Base-by-base conservation (phyloP, 2,888 invertebrate species). In the Cryptocephalus primarius region DNA sequence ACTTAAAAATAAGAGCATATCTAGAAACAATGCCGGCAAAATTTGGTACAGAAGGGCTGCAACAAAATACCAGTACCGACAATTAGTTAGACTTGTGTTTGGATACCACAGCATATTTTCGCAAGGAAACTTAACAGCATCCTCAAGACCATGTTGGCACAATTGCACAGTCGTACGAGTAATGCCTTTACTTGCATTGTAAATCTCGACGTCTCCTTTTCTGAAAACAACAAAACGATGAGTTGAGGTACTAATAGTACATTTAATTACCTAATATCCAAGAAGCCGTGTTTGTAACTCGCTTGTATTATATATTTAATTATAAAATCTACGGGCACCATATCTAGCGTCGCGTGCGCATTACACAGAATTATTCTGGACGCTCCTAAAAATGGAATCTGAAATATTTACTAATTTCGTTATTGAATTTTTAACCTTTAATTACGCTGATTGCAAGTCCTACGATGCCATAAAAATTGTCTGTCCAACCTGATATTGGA, bases 401-500 rank as follows among this genome's bases (percentile, higher is more conserved):
- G 22, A 22, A 22, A 22, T 22, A 22, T 22, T 22, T 2, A 22
- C 22, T 22, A 2, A 22, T 22, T 22, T 22, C 22, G 6, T 22
- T 22, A 2, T 68, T 51, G 87, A 60, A 42, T 22, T 22, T 22
- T 22, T 22, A 22, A 22, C 22, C 22, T 22, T 22, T 22, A 22
- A 22, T 22, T 22, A 6, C 22, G 6, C 22, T 22, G 22, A 22
- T 22, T 22, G 3, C 22, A 22, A 88, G 67, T 0, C 80, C 92
- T 39, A 83, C 82, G 0, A 93, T 91, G 0, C 95, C 95, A 63
- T 94, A 93, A 53, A 88, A 86, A 63, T 91, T 95, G 60, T 95
- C 94, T 9, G 89, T 73, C 93, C 93, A 96, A 0, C 59, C 60
- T 1, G 49, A 39, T 6, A 56, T 32, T 4, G 60, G 60, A 8